Evolutionary conservation across 2,797 vertebrate species (phyloP).

Genomic region (Gallinago stenura): DNA sequence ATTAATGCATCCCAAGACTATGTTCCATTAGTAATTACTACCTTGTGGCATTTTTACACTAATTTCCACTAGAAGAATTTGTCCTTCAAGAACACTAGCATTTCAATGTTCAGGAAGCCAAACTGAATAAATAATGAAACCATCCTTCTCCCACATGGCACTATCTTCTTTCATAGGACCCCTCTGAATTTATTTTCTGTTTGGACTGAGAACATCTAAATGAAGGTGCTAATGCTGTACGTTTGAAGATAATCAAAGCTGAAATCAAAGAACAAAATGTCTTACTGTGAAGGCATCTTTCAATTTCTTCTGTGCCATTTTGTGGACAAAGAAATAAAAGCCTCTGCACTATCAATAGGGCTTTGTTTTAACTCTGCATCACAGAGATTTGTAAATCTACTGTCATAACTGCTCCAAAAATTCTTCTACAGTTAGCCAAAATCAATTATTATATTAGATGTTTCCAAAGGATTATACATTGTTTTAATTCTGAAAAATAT

Average conservation of each 20-base stretch:
- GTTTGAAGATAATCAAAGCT: conserved; percentile 64
- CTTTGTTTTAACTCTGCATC: conserved; percentile 41
- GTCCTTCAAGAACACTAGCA: not conserved
- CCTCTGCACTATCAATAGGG: not conserved
- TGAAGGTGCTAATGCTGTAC: conserved; percentile 25
- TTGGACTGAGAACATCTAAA: conserved; percentile 29
- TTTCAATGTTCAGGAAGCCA: not conserved
- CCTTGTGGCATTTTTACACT: not conserved
- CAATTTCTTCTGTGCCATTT: not conserved
- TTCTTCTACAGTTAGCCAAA: not conserved
- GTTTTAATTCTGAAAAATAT: not conserved
- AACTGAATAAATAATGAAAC: not conserved
- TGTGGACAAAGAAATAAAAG: conserved; percentile 50
- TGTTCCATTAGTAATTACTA: not conserved
- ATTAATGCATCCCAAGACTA: not conserved
- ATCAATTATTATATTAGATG: not conserved
- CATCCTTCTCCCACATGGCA: not conserved
- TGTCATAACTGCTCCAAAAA: not conserved
- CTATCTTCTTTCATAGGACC: not conserved
- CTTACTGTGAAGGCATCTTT: conserved; percentile 9
- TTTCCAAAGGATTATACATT: not conserved
- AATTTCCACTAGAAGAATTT: not conserved
- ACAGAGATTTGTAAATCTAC: conserved; percentile 13
- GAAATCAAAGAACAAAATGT: conserved; percentile 50
- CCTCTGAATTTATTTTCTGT: not conserved